These are phyloP conservation scores for Tiphia femorata DNA, from an alignment of 2,888 invertebrate species.

Conservation along the genomic window DNA sequence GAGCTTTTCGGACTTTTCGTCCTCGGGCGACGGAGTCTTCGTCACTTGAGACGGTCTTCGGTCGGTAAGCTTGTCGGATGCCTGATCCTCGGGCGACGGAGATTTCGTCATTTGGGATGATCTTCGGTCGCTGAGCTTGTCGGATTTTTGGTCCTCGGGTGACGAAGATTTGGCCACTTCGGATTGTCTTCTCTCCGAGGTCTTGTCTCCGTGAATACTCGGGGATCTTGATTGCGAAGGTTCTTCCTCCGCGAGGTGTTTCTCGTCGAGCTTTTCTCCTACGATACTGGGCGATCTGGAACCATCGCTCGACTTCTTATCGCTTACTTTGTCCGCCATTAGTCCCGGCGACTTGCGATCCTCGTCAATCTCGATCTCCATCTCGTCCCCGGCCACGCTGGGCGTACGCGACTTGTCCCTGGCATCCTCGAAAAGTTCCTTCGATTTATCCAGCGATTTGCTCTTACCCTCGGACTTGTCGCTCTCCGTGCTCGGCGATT, in stretches of 20 bases:
- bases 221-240: neutral
- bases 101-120: slow-evolving; percentile 18
- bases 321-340: neutral
- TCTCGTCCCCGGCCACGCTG: slow-evolving; percentile 5
- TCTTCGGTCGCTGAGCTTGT: neutral
- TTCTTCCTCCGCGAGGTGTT: neutral
- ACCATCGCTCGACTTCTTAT: neutral
- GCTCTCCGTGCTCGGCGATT: slow-evolving; percentile 12
- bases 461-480: slow-evolving; percentile 7
- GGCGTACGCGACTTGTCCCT: slow-evolving; percentile 29
- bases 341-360: slow-evolving; percentile 16
- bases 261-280: slow-evolving; percentile 20
- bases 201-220: neutral
- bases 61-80: slow-evolving; percentile 6
- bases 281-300: slow-evolving; percentile 29
- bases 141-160: neutral
- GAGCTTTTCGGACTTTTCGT: too few relatives aligned
- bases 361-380: neutral
- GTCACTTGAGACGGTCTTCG: neutral
- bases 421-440: slow-evolving; percentile 17
- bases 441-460: too few relatives aligned
- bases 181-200: neutral
- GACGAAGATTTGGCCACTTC: slow-evolving; percentile 4
- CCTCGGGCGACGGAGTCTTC: neutral
- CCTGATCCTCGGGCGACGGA: slow-evolving; percentile 17